Evolutionary conservation across 2,113 vertebrate species (phyloP).

Genomic region (Cricetomys ansorgei): DNA sequence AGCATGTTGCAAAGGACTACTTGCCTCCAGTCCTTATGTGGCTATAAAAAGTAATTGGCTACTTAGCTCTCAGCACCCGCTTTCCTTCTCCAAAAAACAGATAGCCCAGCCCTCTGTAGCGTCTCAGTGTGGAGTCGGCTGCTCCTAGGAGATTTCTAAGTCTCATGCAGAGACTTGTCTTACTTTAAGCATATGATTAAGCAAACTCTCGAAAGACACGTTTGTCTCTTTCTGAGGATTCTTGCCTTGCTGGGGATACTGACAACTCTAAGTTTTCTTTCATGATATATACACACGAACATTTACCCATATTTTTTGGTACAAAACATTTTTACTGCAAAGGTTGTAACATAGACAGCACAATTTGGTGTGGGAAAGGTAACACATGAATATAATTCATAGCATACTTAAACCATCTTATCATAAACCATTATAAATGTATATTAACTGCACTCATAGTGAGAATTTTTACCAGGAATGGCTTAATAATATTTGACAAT

Average conservation of each 20-base stretch:
- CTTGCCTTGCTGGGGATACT: constrained; percentile 51
- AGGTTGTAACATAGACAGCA: constrained; percentile 48
- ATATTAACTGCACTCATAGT: not conserved
- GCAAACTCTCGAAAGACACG: constrained; percentile 51
- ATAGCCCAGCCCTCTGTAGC: constrained; percentile 32
- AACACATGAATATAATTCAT: constrained; percentile 21
- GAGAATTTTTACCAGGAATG: not conserved
- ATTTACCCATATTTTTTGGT: not conserved
- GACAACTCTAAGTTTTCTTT: constrained; percentile 29
- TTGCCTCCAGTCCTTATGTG: constrained; percentile 73
- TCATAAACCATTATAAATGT: not conserved
- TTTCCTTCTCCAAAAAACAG: constrained; percentile 60
- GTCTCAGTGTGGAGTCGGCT: constrained; percentile 49
- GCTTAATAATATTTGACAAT: not conserved
- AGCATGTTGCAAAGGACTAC: constrained; percentile 76
- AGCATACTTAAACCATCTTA: not conserved
- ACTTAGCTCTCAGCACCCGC: constrained; percentile 72
- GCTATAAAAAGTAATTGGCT: constrained; percentile 76
- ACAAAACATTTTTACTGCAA: not conserved
- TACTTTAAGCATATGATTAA: constrained; percentile 69
- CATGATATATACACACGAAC: not conserved
- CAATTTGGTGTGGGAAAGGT: not conserved
- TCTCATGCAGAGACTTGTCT: constrained; percentile 69
- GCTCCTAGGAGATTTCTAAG: constrained; percentile 54
- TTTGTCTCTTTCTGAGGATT: constrained; percentile 28